Evolutionary conservation across 2,888 invertebrate species (phyloP), one percentile per base, ranked within the genome.

Genomic region (Vannuccia rotundouncinata): DNA sequence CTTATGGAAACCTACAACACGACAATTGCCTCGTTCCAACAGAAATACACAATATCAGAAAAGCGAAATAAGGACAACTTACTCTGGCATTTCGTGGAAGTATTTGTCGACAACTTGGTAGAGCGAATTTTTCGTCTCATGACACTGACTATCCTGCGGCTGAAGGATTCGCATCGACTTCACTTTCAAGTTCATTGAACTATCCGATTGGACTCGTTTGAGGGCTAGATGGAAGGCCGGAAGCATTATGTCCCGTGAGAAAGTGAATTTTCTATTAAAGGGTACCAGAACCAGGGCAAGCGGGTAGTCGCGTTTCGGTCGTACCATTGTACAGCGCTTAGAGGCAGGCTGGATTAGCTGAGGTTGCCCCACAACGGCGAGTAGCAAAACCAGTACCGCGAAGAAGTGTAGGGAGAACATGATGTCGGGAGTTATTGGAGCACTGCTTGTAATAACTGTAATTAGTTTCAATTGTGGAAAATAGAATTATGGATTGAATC

Each of bases 51-150:
- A n/a, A n/a, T n/a, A n/a, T n/a, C n/a, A n/a, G n/a, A n/a, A n/a
- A n/a, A n/a, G n/a, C n/a, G n/a, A n/a, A n/a, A n/a, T n/a, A n/a
- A n/a, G n/a, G n/a, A n/a, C n/a, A n/a, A 45, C 76, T 76, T 29
- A 76, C 76, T 76, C 76, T 29, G 76, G 76, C 76, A 76, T 76
- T n/a, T 76, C 76, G 29, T 76, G 27, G n/a, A 76, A 27, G 30
- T 29, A 76, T 10, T 25, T 76, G 5, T 29, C 29, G 2, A 76
- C 76, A 31, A n/a, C 27, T 77, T 77, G 31, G 25, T 31, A 77
- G 5, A 77, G 31, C 1, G 77, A 45, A n/a, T 77, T 77, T n/a
- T 25, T 66, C 1, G 77, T 77, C 31, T 59, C 5, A 10, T 30
- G 27, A 31, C 77, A 77, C 22, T 77, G 31, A 45, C 77, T 77